Evolutionary conservation across 1,140 invertebrate species (phyloP), one percentile per base, ranked within the genome.

Genomic region (Helicorthomorpha holstii): DNA sequence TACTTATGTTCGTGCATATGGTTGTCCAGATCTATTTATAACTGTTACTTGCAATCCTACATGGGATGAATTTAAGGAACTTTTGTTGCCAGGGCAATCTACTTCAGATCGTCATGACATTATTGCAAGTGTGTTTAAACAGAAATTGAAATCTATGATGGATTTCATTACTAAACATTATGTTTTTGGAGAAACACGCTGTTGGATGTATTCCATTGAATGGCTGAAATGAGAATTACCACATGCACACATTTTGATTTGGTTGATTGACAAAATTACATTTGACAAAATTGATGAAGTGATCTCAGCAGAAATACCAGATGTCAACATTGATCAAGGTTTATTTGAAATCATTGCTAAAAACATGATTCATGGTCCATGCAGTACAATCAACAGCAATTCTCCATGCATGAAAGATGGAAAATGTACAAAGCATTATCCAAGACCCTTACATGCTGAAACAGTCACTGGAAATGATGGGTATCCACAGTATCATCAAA

Each of bases 11-110:
- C 41, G 50, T 26, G 38, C 47, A 7, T 43, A 51, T 19, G 50
- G 50, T 2, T 21, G 42, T 10, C 50, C 50, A 51, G 38, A 43
- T 22, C 42, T 51, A 25, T 51, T 51, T 41, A 51, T 51, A 24
- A 25, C 50, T 3, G 47, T 26, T 21, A 26, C 48, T 4, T 49
- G 62, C 49, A 75, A 73, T 59, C 65, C 67, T 25, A 56, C 56
- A 10, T 69, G 67, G 64, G 19, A 48, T 3, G 66, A 73, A 56
- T 69, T 46, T 7, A 4, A 46, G 44, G 4, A 46, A 22, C 44
- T 21, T 19, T 46, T 46, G 21, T 19, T 25, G 4, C 44, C 44
- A 7, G 25, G 19, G 19, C 44, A 46, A 46, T 22, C 44, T 7
- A 4, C 21, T 4, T 4, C 19, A 12, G 44, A 45, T 43, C 3